Percentiles rank a stretch among this genome's conserved stretches.
Evolutionary conservation across 1,140 invertebrate species (phyloP).

Genomic region (Hetaerina americana): DNA sequence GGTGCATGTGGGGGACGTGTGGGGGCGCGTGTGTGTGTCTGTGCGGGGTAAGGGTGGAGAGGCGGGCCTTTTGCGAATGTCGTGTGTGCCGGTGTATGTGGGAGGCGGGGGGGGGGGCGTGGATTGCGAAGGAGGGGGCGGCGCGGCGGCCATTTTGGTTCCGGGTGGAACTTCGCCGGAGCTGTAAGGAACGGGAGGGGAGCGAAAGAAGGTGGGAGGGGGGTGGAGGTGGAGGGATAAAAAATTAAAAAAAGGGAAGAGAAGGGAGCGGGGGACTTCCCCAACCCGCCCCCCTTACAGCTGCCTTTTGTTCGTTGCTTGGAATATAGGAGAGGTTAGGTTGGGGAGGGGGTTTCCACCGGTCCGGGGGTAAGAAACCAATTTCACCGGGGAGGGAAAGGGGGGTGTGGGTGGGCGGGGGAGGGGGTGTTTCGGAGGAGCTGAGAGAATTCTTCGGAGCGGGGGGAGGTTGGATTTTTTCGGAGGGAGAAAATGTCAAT

Average conservation of each 20-base stretch:
- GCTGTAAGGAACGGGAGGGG: too few species aligned
- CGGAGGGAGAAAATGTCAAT: background rate
- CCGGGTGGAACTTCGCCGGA: background rate
- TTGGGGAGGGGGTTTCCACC: background rate
- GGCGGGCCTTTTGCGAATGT: too few species aligned
- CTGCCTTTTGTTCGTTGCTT: background rate
- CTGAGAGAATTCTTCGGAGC: too few species aligned
- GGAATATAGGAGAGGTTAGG: background rate
- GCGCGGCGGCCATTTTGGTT: background rate
- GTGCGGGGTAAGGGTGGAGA: too few species aligned
- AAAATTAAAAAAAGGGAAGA: background rate
- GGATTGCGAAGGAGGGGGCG: background rate
- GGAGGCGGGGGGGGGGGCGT: background rate
- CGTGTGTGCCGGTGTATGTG: too few species aligned
- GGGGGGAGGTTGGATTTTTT: background rate
- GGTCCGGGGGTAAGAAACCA: too few species aligned
- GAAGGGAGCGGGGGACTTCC: background rate
- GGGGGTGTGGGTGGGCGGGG: background rate
- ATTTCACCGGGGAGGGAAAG: background rate
- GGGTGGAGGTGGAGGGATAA: background rate
- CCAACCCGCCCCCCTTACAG: background rate
- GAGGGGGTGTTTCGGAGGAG: too few species aligned
- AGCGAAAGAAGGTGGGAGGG: too few species aligned
- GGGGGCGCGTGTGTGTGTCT: too few species aligned
- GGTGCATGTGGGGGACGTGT: too few species aligned